Evolutionary conservation across 2,797 vertebrate species (phyloP), one percentile per base, ranked within the genome.

Genomic region (Enteromius paludinosus): DNA sequence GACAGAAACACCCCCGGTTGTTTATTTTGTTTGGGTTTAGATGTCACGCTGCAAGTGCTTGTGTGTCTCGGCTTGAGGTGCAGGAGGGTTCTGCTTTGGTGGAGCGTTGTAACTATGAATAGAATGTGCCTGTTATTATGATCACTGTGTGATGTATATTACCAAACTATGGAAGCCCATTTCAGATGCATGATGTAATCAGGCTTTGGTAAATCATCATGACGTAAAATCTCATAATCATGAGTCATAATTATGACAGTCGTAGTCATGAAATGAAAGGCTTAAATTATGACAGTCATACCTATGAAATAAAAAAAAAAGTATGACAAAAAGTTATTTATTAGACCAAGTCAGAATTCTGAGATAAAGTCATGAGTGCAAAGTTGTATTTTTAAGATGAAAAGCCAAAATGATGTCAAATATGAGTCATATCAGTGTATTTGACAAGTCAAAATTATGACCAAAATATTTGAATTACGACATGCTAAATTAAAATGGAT

Each of bases 71-170:
- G 78, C 85, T 78, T 56, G 62, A 74, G 79, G 47, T 43, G 47
- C n/a, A 69, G 72, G 66, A 82, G 82, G 75, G 54, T 65, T 79
- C 64, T 43, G 78, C 84, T 82, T 66, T 65, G 62, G 66, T 20
- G 74, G 78, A 82, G 81, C 45, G 52, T 62, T 23, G 80, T 81
- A 64, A 71, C 76, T 62, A 62, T 80, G 61, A 83, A 85, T 75
- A 82, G 86, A 85, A 85, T 83, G 81, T 87, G 84, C 76, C 75
- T 84, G 86, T 82, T 87, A 84, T 85, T 86, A 87, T 81, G 81
- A 87, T 88, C 86, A 87, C 87, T 86, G 83, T 88, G 87, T 87
- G 87, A 88, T 87, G 84, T 84, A 84, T 82, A 69, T 84, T 73
- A 83, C 80, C 66, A 85, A 86, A 83, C 82, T 61, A 52, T 86